Conservation (phyloP, 2,888 invertebrate species). For the Morpho helenor region DNA sequence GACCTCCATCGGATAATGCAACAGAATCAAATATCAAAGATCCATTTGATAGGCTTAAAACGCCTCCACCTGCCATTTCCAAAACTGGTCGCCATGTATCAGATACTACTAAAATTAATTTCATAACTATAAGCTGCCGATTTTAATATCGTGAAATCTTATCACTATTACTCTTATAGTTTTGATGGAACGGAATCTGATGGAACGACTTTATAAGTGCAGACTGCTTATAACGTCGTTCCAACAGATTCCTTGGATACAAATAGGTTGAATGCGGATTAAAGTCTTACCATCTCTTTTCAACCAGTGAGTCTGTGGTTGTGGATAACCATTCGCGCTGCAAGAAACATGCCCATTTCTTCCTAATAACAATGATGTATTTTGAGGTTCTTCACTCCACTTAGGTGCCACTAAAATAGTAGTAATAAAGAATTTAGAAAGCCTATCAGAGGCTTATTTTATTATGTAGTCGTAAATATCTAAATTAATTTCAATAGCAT, state of each 20-base stretch:
- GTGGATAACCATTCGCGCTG: conserved; percentile 89
- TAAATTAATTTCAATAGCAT: too few relatives aligned
- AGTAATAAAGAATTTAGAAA: neutral
- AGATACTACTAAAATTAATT: conserved; percentile 49
- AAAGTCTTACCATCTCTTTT: conserved; percentile 82
- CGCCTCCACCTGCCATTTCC: conserved; percentile 71
- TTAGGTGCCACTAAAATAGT: conserved; percentile 84
- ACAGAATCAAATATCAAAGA: conserved; percentile 70
- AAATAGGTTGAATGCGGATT: too few relatives aligned
- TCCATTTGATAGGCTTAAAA: conserved; percentile 68
- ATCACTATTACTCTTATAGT: too few relatives aligned
- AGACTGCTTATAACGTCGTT: too few relatives aligned
- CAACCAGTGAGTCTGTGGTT: conserved; percentile 86
- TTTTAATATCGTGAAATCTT: too few relatives aligned
- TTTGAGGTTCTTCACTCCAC: conserved; percentile 87
- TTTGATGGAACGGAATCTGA: too few relatives aligned
- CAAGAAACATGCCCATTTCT: conserved; percentile 86
- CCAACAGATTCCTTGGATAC: too few relatives aligned
- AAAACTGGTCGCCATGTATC: conserved; percentile 70
- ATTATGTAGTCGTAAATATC: too few relatives aligned
- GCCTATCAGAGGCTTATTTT: too few relatives aligned
- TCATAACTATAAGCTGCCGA: neutral
- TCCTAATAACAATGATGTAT: conserved; percentile 86
- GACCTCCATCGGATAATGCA: conserved; percentile 65
- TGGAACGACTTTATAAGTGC: too few relatives aligned